Evolutionary conservation across 1,140 invertebrate species (phyloP).

Genomic region (Drosophila ercepeae): DNA sequence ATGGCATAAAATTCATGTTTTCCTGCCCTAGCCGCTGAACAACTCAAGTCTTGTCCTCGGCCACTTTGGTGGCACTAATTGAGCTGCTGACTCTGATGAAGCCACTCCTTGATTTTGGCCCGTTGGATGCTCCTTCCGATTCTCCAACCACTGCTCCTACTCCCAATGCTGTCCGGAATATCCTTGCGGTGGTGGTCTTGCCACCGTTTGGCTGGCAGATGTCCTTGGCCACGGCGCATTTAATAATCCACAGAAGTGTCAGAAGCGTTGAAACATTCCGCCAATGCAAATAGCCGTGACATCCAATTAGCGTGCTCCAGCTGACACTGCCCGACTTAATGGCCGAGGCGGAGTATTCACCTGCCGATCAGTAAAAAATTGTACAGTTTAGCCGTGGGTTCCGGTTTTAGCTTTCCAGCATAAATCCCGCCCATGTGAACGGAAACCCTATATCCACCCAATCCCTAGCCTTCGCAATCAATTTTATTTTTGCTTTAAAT

Average conservation of each 20-base stretch:
- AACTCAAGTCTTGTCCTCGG: conserved; percentile 72
- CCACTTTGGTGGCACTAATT: conserved; percentile 77
- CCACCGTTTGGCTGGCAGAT: conserved; percentile 47
- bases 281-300: conserved; percentile 73
- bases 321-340: conserved; percentile 78
- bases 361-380: conserved; percentile 55
- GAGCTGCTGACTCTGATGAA: conserved; percentile 48
- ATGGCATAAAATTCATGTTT: conserved; percentile 16
- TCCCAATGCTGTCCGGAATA: neutral
- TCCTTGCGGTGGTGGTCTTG: conserved; percentile 17
- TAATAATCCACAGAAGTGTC: conserved; percentile 81
- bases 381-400: conserved; percentile 14
- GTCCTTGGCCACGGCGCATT: conserved; percentile 56
- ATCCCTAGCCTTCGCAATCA: conserved; percentile 32
- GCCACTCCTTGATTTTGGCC: conserved; percentile 9
- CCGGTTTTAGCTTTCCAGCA: conserved; percentile 18
- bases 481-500: conserved; percentile 30
- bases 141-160: neutral
- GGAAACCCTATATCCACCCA: conserved; percentile 11
- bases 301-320: conserved; percentile 74
- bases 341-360: conserved; percentile 83
- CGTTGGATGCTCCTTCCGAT: conserved; percentile 10
- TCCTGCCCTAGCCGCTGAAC: neutral
- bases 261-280: conserved; percentile 67
- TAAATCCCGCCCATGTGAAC: conserved; percentile 3